These are phyloP conservation scores for Peromyscus leucopus DNA, from an alignment of 2,113 vertebrate genomes.

Conservation along the genomic window DNA sequence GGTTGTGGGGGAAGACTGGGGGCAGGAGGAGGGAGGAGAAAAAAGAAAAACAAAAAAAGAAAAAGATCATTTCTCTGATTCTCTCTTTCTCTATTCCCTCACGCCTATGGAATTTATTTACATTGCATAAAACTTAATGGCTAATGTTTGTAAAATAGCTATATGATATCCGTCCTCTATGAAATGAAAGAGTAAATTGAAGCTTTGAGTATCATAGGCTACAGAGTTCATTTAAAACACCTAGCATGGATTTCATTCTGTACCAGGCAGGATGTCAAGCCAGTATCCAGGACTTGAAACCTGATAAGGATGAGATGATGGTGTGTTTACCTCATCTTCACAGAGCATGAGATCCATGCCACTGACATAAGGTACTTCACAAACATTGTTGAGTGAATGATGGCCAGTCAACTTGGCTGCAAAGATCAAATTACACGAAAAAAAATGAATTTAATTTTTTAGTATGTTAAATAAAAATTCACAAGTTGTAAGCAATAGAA, in stretches of 20 bases:
- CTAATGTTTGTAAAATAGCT: constrained; percentile 74
- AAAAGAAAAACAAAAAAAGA: too few relatives aligned
- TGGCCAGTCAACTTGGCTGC: background rate
- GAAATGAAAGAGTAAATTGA: constrained; percentile 28
- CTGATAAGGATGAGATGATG: background rate
- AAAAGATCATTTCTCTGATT: constrained; percentile 9
- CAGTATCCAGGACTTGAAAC: background rate
- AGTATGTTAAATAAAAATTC: background rate
- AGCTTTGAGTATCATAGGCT: background rate
- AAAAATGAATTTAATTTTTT: background rate
- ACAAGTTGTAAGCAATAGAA: background rate
- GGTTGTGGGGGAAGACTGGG: too few relatives aligned
- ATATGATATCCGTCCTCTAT: background rate
- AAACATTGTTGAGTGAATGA: background rate
- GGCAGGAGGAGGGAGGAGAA: too few relatives aligned
- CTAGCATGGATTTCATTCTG: background rate
- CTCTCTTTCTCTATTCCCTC: too few relatives aligned
- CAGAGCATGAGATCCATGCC: background rate
- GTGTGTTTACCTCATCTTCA: background rate
- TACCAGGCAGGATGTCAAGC: fast-evolving
- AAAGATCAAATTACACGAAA: background rate
- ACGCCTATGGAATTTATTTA: background rate
- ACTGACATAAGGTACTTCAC: background rate
- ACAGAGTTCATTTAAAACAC: background rate
- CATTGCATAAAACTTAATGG: background rate